Base-by-base conservation (phyloP, 1,140 invertebrate species). In the Archivesica marissinica region DNA sequence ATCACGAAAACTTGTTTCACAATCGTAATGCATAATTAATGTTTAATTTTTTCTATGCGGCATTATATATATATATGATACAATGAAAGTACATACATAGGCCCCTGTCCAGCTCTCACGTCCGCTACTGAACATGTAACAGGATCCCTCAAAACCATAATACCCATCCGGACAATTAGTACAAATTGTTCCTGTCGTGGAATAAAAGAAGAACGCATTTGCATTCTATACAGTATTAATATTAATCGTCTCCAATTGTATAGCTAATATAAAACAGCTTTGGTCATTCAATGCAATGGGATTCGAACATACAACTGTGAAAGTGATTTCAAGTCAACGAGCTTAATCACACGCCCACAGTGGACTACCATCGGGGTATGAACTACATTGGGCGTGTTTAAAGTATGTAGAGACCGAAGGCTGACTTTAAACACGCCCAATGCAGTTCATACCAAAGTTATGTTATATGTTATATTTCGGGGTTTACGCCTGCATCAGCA, bases 91-190 rank as follows among this genome's bases (percentile, higher is more conserved):
- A 68, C 70, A 44, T 75, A 75, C 70, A 17, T 52, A 75, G 25
- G 70, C 70, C 1, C 70, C 70, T 38, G 25, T 50, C 70, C 70
- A 75, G 7, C 44, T 75, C 28, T 75, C 70, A 25, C 35, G 28
- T 6, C 70, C 70, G 39, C 54, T 44, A 30, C 70, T 75, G 47
- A 75, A 75, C 15, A 75, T 52, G 28, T 75, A 75, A 38, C 70
- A 75, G 0, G 70, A 23, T 2, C 47, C 70, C 7, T 75, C 44
- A n/a, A 52, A 47, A 52, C 44, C 23, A n/a, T 75, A 44, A 54
- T 52, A 75, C 15, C 70, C 70, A 20, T 75, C 70, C 25, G 70
- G 70, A 33, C 70, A 75, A 20, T 75, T 30, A 9, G 70, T 44
- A 0, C 70, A 44, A 6, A 28, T 23, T 3, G 33, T 38, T n/a